Evolutionary conservation across 2,888 invertebrate genomes (phyloP).

Genomic region (Dascillus cervinus): DNA sequence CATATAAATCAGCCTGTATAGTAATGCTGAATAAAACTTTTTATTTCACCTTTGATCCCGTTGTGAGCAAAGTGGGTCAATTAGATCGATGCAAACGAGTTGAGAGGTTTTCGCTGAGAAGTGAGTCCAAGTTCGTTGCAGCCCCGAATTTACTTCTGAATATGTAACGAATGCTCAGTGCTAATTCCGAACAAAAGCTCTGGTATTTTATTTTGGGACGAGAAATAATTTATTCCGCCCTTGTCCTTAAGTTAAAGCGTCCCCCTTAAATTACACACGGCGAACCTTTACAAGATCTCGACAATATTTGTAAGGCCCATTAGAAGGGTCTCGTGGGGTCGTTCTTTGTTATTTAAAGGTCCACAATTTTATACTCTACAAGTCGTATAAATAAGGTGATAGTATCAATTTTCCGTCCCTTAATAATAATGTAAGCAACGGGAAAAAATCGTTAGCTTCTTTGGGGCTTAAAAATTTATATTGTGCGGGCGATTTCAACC

Average conservation of each 20-base stretch:
- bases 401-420: slow-evolving; percentile 7
- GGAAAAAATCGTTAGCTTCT: not conserved
- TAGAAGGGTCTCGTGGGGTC: slow-evolving; percentile 6
- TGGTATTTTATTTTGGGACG: no score
- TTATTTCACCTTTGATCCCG: no score
- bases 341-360: slow-evolving; percentile 11
- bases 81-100: no score
- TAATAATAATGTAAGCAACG: slow-evolving; percentile 5
- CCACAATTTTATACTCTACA: slow-evolving; percentile 13
- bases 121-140: no score
- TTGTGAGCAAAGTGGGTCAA: no score
- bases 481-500: slow-evolving; percentile 8
- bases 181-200: no score
- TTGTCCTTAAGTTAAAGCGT: slow-evolving; percentile 8
- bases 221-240: slow-evolving; percentile 7
- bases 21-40: no score
- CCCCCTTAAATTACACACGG: slow-evolving; percentile 8
- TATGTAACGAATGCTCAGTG: no score
- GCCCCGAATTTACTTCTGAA: no score
- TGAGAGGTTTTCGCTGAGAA: no score
- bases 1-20: no score
- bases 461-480: slow-evolving; percentile 4
- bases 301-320: slow-evolving; percentile 11
- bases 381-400: slow-evolving; percentile 15
- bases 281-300: slow-evolving; percentile 10